Percentiles rank a stretch among this genome's conserved stretches.
phyloP scores from a whole-genome alignment of 2,113 vertebrate genomes.

The Xiphophorus couchianus region DNA sequence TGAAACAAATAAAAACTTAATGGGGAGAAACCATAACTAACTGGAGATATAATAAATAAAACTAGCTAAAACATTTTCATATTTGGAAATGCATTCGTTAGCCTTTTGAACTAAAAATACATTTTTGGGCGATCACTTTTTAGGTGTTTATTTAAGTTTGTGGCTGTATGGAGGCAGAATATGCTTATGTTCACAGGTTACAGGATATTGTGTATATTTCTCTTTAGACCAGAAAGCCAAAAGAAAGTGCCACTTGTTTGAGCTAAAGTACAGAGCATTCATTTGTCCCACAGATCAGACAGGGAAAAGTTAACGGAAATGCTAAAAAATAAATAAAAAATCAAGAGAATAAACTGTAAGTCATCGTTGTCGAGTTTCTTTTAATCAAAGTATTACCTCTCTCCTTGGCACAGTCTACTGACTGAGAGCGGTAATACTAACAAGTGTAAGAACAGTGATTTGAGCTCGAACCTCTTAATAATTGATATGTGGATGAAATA shows the following conservation, averaged over 20 bases:
- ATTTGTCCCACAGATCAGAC: background rate
- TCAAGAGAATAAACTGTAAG: background rate
- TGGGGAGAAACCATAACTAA: too few relatives aligned
- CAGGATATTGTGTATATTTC: too few relatives aligned
- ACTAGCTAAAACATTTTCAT: too few relatives aligned
- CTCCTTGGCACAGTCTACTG: slow-evolving; percentile 8
- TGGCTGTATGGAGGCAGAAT: too few relatives aligned
- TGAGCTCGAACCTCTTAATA: slow-evolving; percentile 20
- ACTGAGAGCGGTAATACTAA: background rate
- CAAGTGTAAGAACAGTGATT: slow-evolving; percentile 6
- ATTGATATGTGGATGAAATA: slow-evolving; percentile 28
- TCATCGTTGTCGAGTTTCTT: slow-evolving; percentile 11
- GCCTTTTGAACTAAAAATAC: too few relatives aligned
- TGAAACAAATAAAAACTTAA: too few relatives aligned
- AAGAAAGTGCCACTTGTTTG: background rate
- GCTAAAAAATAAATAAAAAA: background rate
- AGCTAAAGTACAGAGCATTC: background rate
- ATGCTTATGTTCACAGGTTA: too few relatives aligned
- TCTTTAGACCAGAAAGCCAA: background rate
- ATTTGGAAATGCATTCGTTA: too few relatives aligned
- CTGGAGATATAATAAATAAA: too few relatives aligned
- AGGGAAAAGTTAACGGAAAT: background rate
- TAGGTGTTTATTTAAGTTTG: too few relatives aligned
- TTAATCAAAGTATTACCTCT: slow-evolving; percentile 8
- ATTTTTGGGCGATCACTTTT: too few relatives aligned